Evolutionary conservation across 2,888 invertebrate species (phyloP), one percentile per base, ranked within the genome.

Genomic region (Marasmarcha lunaedactyla): DNA sequence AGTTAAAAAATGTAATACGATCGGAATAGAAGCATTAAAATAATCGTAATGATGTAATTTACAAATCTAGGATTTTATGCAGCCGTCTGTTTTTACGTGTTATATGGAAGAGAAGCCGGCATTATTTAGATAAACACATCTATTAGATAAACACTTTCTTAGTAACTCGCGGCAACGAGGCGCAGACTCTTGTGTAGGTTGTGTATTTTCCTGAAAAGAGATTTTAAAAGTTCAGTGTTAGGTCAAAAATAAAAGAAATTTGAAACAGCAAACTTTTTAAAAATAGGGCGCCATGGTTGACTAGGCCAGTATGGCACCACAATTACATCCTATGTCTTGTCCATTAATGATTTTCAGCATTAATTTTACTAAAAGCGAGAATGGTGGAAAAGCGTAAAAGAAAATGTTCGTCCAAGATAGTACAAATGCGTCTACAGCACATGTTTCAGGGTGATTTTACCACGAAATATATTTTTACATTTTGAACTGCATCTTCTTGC

Each of bases 301-400:
- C 46, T 41, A 2, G 47, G 44, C 48, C 51, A 51, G 7, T 34
- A 14, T 2, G 51, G 50, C 5, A 50, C 44, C 2, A 52, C 45
- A 1, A 51, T 7, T 1, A 54, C 48, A 0, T 49, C 50, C 1
- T 15, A 10, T 2, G 49, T 47, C 14, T 41, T 42, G 12, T 54
- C 51, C 1, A 20, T n/a, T 12, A 15, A 46, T 42, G 15, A 48
- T 46, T 38, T 51, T 50, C 34, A 37, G 14, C 4, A 50, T 11
- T 2, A 39, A 25, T 44, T 46, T 51, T 14, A 46, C 14, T 10
- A 51, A 44, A 1, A 48, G 2, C 2, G 47, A 11, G 34, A 52
- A 47, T 6, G 51, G 49, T 1, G 52, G 46, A 36, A 51, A 52
- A 0, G 46, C 46, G 27, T 51, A 54, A 34, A 51, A 52, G 15